Conservation (phyloP, 2,797 vertebrate genomes). For the Sphaeramia orbicularis region DNA sequence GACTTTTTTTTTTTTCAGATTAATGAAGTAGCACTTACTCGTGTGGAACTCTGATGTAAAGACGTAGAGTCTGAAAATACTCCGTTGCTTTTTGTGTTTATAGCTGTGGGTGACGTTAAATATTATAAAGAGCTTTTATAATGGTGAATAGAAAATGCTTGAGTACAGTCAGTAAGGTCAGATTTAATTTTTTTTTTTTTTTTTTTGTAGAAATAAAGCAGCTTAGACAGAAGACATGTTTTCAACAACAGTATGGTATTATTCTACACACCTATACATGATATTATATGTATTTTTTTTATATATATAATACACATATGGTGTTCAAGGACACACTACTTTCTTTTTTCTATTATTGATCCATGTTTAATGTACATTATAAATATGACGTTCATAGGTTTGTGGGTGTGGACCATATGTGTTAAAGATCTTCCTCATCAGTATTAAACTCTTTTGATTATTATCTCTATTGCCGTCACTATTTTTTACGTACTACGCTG, state of each 20-base stretch:
- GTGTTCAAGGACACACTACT: no score
- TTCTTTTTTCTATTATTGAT: no score
- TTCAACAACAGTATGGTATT: no score
- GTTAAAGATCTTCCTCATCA: background rate
- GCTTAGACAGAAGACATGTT: background rate
- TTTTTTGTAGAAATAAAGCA: no score
- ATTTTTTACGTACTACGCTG: constrained; percentile 21
- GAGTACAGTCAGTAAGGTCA: background rate
- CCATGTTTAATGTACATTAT: no score
- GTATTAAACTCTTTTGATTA: constrained; percentile 5
- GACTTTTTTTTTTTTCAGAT: constrained; percentile 3
- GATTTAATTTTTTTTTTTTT: no score
- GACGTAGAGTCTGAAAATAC: background rate
- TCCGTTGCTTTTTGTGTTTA: background rate
- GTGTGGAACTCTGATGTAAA: constrained; percentile 17
- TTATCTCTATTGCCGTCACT: constrained; percentile 12
- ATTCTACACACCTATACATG: no score
- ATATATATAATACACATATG: no score
- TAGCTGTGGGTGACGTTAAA: constrained; percentile 7
- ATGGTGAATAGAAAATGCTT: background rate
- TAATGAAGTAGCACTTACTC: background rate
- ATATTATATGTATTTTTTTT: no score
- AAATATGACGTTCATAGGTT: no score
- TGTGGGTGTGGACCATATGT: no score
- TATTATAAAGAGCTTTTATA: constrained; percentile 1